These are phyloP conservation scores for Mythimna lalbum DNA, from an alignment of 2,888 invertebrate genomes.

Conservation along the genomic window DNA sequence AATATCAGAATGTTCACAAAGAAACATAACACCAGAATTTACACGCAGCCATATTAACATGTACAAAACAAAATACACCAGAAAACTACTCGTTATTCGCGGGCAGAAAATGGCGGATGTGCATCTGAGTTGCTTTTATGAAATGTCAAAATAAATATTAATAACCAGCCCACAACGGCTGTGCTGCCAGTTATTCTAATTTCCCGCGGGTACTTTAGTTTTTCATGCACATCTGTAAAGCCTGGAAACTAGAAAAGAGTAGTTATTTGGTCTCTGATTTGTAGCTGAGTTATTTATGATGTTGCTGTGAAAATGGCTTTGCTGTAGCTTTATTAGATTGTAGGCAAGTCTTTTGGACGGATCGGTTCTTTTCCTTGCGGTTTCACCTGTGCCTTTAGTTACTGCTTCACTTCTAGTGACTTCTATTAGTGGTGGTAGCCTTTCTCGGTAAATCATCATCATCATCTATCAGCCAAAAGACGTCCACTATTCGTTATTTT, in stretches of 20 bases:
- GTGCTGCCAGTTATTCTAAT: constrained; percentile 47
- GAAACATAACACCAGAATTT: not conserved
- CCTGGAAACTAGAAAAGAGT: constrained; percentile 14
- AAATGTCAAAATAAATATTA: constrained; percentile 56
- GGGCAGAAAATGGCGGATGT: constrained; percentile 30
- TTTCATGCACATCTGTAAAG: constrained; percentile 37
- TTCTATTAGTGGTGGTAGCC: too few species aligned
- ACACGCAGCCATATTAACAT: constrained; percentile 6
- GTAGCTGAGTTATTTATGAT: constrained; percentile 29
- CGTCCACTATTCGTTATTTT: too few species aligned
- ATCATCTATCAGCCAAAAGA: too few species aligned
- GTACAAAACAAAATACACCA: constrained; percentile 3
- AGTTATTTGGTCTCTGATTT: not conserved
- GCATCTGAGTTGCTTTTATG: constrained; percentile 35
- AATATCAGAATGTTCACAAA: constrained; percentile 6
- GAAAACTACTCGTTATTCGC: constrained; percentile 20
- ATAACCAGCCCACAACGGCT: constrained; percentile 36
- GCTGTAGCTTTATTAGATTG: not conserved
- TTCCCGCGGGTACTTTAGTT: constrained; percentile 57
- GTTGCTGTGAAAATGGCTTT: not conserved
- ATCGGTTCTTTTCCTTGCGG: too few species aligned
- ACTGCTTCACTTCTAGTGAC: too few species aligned
- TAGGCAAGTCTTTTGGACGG: too few species aligned
- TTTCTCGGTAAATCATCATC: too few species aligned
- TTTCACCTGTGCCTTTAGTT: too few species aligned